Evolutionary conservation across 2,113 vertebrate genomes (phyloP).

Genomic region (Sylvicapra grimmia): DNA sequence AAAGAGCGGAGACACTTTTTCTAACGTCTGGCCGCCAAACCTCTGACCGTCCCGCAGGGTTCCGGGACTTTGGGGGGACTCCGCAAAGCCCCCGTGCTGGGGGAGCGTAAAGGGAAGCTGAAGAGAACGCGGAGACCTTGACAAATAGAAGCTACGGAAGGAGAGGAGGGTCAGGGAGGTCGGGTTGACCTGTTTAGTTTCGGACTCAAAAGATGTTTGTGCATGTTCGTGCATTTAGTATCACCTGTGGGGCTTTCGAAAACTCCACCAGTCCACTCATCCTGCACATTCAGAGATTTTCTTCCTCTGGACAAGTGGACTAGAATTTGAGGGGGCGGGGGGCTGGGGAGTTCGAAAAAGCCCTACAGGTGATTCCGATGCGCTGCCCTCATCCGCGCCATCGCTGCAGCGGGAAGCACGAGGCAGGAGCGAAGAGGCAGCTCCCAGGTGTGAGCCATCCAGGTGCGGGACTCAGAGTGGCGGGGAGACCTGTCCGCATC

Average conservation of each 20-base stretch:
- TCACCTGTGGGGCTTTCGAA: slow-evolving; percentile 55
- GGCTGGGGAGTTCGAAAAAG: slow-evolving; percentile 15
- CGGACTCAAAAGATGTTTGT: background rate
- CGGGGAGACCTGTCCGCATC: background rate
- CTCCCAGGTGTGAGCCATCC: background rate
- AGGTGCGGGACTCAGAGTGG: background rate
- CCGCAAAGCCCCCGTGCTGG: background rate
- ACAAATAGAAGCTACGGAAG: background rate
- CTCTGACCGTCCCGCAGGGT: background rate
- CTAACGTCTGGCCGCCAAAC: background rate
- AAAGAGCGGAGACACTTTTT: background rate
- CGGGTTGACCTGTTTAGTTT: background rate
- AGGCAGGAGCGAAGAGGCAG: background rate
- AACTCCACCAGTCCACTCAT: background rate
- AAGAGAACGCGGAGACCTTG: background rate
- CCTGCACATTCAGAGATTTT: background rate
- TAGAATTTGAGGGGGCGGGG: slow-evolving; percentile 27
- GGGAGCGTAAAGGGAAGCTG: background rate
- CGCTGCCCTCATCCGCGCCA: background rate
- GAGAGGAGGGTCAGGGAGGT: background rate
- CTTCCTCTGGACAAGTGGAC: background rate
- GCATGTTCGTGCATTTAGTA: background rate
- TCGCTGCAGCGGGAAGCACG: background rate
- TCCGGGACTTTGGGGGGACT: background rate
- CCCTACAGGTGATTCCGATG: slow-evolving; percentile 38